phyloP scores from a whole-genome alignment of 2,888 invertebrate species.

The Cryptocephalus moraei region DNA sequence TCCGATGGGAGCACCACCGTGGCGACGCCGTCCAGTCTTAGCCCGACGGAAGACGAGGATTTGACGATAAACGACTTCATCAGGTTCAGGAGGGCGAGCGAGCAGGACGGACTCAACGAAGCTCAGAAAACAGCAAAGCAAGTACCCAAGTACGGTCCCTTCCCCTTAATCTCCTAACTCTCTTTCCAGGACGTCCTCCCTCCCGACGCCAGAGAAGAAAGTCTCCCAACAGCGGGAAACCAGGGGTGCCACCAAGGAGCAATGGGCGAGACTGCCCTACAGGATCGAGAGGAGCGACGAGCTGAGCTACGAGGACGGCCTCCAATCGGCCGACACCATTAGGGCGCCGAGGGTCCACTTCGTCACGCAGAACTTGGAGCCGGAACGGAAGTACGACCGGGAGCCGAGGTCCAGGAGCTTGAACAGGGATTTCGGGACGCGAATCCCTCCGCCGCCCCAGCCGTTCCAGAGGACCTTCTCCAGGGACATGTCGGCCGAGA shows the following conservation, averaged over 20 bases:
- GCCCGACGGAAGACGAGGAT: constrained; percentile 7
- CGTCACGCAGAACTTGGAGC: constrained; percentile 43
- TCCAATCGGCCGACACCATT: constrained; percentile 47
- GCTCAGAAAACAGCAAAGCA: no score
- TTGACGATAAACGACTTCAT: constrained; percentile 32
- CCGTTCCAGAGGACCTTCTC: not conserved
- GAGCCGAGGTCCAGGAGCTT: constrained; percentile 20
- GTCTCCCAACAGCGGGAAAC: constrained; percentile 42
- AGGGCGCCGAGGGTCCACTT: constrained; percentile 57
- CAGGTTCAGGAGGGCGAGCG: constrained; percentile 24
- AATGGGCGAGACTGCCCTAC: constrained; percentile 52
- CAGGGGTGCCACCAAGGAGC: constrained; percentile 46
- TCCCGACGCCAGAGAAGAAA: not conserved
- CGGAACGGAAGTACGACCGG: constrained; percentile 18
- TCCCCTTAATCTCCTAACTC: no score
- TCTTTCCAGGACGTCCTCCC: no score
- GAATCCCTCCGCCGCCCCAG: not conserved
- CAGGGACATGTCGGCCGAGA: constrained; percentile 15
- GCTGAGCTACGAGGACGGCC: constrained; percentile 32
- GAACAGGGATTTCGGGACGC: constrained; percentile 9
- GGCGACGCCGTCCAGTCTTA: constrained; percentile 1
- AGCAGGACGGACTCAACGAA: constrained; percentile 5
- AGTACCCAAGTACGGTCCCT: no score
- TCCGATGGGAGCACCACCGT: not conserved
- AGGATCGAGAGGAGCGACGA: constrained; percentile 31